phyloP scores from a whole-genome alignment of 53 echinoderm and acorn worm species.

The Temnopleurus reevesii region DNA sequence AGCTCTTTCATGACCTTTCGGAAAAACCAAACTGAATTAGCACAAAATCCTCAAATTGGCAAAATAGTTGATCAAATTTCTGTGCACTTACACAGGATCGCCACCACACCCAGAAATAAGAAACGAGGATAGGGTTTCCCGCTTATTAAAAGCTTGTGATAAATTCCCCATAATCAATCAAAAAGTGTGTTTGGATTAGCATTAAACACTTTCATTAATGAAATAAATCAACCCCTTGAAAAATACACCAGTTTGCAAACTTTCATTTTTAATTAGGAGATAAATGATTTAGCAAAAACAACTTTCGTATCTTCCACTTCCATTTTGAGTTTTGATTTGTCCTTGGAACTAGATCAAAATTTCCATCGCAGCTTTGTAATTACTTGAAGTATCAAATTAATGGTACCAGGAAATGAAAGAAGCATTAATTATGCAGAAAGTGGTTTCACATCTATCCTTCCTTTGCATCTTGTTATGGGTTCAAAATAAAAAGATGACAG shows the following conservation, averaged over 20 bases:
- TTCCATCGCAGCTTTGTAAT: background rate
- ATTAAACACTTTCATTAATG: background rate
- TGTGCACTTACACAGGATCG: background rate
- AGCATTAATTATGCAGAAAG: no score
- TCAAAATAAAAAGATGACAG: no score
- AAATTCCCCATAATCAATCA: background rate
- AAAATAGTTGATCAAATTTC: conserved; percentile 41
- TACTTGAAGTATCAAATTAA: background rate
- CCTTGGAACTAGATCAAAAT: background rate
- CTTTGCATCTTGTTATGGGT: no score
- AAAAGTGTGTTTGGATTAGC: background rate
- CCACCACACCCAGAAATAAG: conserved; percentile 43
- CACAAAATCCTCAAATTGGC: conserved; percentile 24
- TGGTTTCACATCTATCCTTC: no score
- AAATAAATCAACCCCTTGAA: background rate
- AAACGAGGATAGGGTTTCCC: background rate
- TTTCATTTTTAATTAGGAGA: background rate
- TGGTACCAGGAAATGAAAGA: no score
- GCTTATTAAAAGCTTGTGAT: conserved; percentile 21
- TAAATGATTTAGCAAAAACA: no score
- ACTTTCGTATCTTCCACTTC: background rate
- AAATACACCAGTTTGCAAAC: background rate
- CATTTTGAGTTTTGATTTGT: background rate
- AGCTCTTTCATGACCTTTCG: conserved; percentile 17
- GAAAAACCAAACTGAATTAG: conserved; percentile 2